These are phyloP conservation scores for Takifugu flavidus DNA, from an alignment of 2,113 vertebrate genomes.

Conservation along the genomic window DNA sequence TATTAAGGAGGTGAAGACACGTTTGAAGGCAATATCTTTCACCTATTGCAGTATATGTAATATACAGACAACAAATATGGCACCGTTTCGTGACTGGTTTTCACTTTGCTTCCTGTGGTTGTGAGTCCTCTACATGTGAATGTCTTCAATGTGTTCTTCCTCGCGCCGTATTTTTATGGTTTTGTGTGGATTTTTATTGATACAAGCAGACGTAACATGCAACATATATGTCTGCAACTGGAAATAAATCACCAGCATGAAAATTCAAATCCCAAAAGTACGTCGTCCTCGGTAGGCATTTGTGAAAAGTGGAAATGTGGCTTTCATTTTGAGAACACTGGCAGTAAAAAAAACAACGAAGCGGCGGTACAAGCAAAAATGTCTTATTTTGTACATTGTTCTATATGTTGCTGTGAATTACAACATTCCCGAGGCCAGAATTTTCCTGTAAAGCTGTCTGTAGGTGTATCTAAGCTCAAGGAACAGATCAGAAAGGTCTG, in stretches of 20 bases:
- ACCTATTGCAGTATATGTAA: too few relatives aligned
- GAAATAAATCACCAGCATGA: background rate
- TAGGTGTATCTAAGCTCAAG: too few relatives aligned
- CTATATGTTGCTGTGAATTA: background rate
- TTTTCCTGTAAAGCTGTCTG: background rate
- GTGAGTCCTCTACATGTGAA: slow-evolving; percentile 2
- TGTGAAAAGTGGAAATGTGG: background rate
- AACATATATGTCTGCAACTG: background rate
- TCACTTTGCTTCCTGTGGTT: too few relatives aligned
- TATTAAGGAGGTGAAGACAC: background rate
- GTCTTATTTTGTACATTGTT: background rate
- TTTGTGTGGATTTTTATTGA: slow-evolving; percentile 25
- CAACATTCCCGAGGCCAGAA: background rate
- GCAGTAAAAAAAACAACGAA: background rate
- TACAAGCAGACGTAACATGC: slow-evolving; percentile 15
- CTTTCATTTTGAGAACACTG: slow-evolving; percentile 17
- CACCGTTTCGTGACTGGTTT: too few relatives aligned
- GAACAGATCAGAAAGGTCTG: too few relatives aligned
- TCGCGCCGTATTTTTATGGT: slow-evolving; percentile 15
- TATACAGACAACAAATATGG: too few relatives aligned
- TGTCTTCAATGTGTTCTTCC: slow-evolving; percentile 28
- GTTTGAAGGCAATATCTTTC: background rate
- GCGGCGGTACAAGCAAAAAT: background rate
- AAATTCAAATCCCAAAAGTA: background rate
- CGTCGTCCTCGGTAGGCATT: background rate